Evolutionary conservation across 1,140 invertebrate species (phyloP), one percentile per base, ranked within the genome.

Genomic region (Matsumurasca onukii): DNA sequence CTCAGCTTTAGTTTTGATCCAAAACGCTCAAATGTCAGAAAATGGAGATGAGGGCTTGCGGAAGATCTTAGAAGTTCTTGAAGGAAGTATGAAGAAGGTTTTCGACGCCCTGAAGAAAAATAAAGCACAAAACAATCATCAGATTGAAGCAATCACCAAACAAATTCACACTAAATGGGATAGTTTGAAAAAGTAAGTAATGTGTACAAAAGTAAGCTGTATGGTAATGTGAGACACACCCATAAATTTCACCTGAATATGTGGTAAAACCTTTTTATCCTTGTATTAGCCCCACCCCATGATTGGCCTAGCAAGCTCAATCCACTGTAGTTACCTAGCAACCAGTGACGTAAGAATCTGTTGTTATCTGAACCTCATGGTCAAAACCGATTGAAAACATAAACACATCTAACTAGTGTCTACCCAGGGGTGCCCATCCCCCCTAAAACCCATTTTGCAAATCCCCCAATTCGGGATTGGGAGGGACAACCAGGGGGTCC

Each of bases 131-230:
- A 79, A 77, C 12, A 78, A 77, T 9, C 82, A 82, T 29, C 82
- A 86, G 34, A 75, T 88, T 27, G 86, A 89, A 45, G 82, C 76
- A 69, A 83, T 81, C 67, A 81, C 85, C 12, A 87, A 88, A 68
- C 83, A 86, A 45, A 78, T 89, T 30, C 80, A 82, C 31, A 78
- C 78, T 0, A 86, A 86, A 73, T 90, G 88, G 88, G 88, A 89
- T 20, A 20, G 45, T 24, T 51, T 73, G 29, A 57, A 68, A 2
- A 66, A 71, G 27, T 51, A 61, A 31, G 51, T 69, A 34, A 66
- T 67, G 48, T 65, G 5, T 17, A 39, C 17, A 9, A 39, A 39
- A 5, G 5, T 5, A 17, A 17, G 5, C 5, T 39, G 34, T 39
- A 39, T 5, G 34, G 5, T 17, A 39, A 17, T 17, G 34, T 39